Conservation (phyloP, 37 sponge, comb jelly and placozoan genomes). For the Haliclona indistincta region DNA sequence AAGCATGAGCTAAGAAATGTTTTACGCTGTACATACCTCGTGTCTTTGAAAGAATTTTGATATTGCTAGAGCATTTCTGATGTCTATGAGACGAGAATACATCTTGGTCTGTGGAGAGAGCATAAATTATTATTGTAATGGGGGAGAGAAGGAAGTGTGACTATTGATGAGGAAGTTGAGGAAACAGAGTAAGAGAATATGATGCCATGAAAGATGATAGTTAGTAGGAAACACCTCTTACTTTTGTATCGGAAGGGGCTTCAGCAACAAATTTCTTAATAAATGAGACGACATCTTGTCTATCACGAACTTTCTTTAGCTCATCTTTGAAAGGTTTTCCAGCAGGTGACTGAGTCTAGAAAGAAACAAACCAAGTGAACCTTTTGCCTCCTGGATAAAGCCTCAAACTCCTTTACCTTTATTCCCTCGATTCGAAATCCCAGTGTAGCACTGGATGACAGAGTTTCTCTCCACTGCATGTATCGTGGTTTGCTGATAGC, state of each 20-base stretch:
- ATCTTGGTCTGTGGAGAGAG: too few relatives aligned
- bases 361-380: not conserved
- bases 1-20: not conserved
- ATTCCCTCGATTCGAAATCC: conserved; percentile 99
- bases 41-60: conserved; percentile 85
- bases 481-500: conserved; percentile 98
- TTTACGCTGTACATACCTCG: conserved; percentile 64
- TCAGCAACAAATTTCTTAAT: conserved; percentile 54
- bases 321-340: conserved; percentile 72
- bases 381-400: too few relatives aligned
- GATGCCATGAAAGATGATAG: not conserved
- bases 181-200: not conserved
- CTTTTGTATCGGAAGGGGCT: too few relatives aligned
- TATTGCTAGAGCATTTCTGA: conserved; percentile 47
- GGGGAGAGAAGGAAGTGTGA: too few relatives aligned
- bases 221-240: too few relatives aligned
- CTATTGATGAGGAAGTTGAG: not conserved
- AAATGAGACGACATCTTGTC: conserved; percentile 50
- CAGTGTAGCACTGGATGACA: conserved; percentile 81
- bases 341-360: conserved; percentile 38
- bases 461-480: conserved; percentile 96
- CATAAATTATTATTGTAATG: too few relatives aligned
- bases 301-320: conserved; percentile 62
- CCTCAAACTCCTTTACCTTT: conserved; percentile 63
- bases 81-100: conserved; percentile 69